Base-by-base conservation (phyloP, 2,888 invertebrate species). In the Hyalella azteca region DNA sequence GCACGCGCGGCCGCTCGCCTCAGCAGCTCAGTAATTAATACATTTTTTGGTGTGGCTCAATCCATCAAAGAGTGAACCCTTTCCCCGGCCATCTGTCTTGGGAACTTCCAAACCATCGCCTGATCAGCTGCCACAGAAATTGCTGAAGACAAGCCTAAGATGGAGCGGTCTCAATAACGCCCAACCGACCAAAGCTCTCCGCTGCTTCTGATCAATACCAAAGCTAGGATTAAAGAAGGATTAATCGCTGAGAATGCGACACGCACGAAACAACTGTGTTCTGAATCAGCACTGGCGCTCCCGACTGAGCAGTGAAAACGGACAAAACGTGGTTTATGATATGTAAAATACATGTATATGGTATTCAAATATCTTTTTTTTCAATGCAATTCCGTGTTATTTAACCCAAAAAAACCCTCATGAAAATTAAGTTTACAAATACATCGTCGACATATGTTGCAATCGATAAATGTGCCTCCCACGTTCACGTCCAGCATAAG, bases 81-180 rank as follows among this genome's bases (percentile, higher is more conserved):
- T 66, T 66, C 66, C 66, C 66, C 36, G 39, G 39, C 66, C 66
- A 66, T 66, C 66, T 66, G 66, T 66, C 66, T 66, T 66, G 39
- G 15, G 66, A 29, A 36, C 66, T 66, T 66, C 66, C 66, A 66
- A 66, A 66, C 66, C 66, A 66, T 66, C 66, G 66, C 66, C 66
- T 66, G 66, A 66, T 66, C 66, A 66, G 66, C 66, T 66, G 66
- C 66, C 66, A 66, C 66, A 66, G 66, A 66, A 66, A 66, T 66
- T 66, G 66, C 66, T 36, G 66, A 66, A 66, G 66, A 66, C 66
- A 66, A 66, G 66, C 29, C 66, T 66, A 66, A 66, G 66, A 66
- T 66, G 66, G 66, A 66, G 66, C 66, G 66, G 36, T 66, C 66
- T 66, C 66, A 66, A 66, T 66, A 66, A 66, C 36, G 66, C 66